Evolutionary conservation across 2,797 vertebrate genomes (phyloP).

Genomic region (Peromyscus melanophrys): DNA sequence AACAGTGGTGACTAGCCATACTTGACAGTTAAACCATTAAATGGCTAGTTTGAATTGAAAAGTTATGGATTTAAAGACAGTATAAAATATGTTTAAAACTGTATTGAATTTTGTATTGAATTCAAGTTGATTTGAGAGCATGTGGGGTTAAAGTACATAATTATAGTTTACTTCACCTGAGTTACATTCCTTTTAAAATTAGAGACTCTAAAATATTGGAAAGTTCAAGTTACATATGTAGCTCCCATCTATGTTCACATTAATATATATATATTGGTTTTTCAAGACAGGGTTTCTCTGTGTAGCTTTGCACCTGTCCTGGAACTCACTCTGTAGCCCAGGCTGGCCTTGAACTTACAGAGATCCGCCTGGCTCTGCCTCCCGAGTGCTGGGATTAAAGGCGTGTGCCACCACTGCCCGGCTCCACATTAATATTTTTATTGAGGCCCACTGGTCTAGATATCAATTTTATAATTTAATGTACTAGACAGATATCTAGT

Average conservation of each 20-base stretch:
- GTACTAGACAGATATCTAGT: neutral
- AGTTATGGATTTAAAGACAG: neutral
- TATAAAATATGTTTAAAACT: neutral
- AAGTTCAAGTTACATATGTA: constrained; percentile 14
- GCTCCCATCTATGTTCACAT: neutral
- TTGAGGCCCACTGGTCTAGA: neutral
- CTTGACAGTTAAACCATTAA: too few relatives aligned
- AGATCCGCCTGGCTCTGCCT: too few relatives aligned
- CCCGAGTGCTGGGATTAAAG: too few relatives aligned
- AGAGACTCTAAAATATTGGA: neutral
- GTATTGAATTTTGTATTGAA: constrained; percentile 22
- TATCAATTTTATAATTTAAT: constrained; percentile 25
- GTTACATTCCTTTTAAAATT: neutral
- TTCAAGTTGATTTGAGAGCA: constrained; percentile 4
- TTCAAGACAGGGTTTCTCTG: too few relatives aligned
- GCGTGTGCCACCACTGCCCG: too few relatives aligned
- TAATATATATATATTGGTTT: neutral
- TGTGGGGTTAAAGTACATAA: constrained; percentile 35
- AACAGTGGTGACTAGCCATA: too few relatives aligned
- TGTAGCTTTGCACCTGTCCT: too few relatives aligned
- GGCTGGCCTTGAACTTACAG: too few relatives aligned
- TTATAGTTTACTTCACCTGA: neutral
- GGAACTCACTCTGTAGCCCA: too few relatives aligned
- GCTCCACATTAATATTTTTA: neutral
- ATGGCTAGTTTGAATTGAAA: constrained; percentile 37